A percentile compares a stretch with the other conserved stretches of the same genome.
These are phyloP conservation scores for Rhagium mordax DNA, from an alignment of 2,888 invertebrate genomes.

Conservation along the genomic window DNA sequence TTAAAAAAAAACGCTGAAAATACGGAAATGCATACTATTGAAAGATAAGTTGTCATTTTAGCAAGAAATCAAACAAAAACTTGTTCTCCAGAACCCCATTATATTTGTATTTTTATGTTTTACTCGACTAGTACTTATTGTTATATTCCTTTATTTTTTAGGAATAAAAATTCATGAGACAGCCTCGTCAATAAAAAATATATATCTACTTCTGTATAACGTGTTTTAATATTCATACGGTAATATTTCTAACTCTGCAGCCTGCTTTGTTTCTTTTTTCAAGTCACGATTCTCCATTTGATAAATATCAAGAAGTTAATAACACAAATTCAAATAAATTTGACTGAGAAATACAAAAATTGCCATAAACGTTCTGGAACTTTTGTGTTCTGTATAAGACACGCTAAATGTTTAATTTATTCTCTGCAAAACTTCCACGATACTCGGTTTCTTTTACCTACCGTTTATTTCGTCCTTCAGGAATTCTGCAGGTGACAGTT, in stretches of 20 bases:
- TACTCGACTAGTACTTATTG: too few species aligned
- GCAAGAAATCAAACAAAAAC: too few species aligned
- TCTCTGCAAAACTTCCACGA: neutral
- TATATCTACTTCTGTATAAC: neutral
- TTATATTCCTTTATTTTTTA: too few species aligned
- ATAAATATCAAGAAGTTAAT: conserved; percentile 19
- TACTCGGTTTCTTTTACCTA: neutral
- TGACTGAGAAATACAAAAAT: neutral
- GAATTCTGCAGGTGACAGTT: conserved; percentile 21
- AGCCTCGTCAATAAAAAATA: neutral
- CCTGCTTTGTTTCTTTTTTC: neutral
- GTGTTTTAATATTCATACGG: neutral
- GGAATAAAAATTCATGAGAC: conserved; percentile 1
- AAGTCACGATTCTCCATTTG: conserved; percentile 9
- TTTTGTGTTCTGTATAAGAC: conserved; percentile 1
- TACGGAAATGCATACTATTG: too few species aligned
- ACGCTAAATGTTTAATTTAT: conserved; percentile 19
- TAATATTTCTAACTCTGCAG: neutral
- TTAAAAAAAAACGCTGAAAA: too few species aligned
- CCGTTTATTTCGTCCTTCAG: conserved; percentile 2
- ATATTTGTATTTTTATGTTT: too few species aligned
- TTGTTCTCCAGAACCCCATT: too few species aligned
- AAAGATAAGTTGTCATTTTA: too few species aligned
- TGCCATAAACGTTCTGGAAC: conserved; percentile 7
- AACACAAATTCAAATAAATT: conserved; percentile 7